Percentiles rank a stretch among this genome's conserved stretches.
Evolutionary conservation across 2,113 vertebrate genomes (phyloP).

Genomic region (Desmodus rotundus): DNA sequence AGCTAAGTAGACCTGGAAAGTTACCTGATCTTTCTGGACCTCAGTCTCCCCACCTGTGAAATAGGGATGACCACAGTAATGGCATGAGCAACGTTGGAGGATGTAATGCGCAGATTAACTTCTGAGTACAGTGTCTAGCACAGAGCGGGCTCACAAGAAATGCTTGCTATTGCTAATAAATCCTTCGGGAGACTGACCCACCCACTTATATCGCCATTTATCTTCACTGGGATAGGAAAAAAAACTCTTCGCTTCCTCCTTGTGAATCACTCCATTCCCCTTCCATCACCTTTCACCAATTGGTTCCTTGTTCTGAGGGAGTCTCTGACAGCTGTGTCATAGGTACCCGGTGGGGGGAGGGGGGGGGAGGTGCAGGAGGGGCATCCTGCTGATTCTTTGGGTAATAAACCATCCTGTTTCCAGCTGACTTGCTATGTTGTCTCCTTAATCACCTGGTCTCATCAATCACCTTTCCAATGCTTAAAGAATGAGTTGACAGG

Average conservation of each 20-base stretch:
- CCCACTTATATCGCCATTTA: neutral
- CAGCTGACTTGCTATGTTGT: neutral
- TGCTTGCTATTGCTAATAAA: neutral
- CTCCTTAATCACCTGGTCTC: neutral
- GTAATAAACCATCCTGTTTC: neutral
- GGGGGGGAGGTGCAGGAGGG: no score
- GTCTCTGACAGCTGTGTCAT: neutral
- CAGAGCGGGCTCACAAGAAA: neutral
- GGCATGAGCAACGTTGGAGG: neutral
- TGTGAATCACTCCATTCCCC: neutral
- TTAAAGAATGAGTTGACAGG: neutral
- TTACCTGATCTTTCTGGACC: neutral
- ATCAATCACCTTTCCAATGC: neutral
- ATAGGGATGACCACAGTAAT: neutral
- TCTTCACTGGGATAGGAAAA: neutral
- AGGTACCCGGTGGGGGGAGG: neutral
- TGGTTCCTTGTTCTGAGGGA: neutral
- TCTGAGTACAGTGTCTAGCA: neutral
- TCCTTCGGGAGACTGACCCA: neutral
- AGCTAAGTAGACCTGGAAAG: neutral
- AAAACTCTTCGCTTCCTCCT: neutral
- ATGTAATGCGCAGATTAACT: accelerated
- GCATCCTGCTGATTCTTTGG: neutral
- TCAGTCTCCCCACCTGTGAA: neutral
- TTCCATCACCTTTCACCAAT: neutral